phyloP scores from a whole-genome alignment of 2,113 vertebrate genomes.

The Engystomops pustulosus region DNA sequence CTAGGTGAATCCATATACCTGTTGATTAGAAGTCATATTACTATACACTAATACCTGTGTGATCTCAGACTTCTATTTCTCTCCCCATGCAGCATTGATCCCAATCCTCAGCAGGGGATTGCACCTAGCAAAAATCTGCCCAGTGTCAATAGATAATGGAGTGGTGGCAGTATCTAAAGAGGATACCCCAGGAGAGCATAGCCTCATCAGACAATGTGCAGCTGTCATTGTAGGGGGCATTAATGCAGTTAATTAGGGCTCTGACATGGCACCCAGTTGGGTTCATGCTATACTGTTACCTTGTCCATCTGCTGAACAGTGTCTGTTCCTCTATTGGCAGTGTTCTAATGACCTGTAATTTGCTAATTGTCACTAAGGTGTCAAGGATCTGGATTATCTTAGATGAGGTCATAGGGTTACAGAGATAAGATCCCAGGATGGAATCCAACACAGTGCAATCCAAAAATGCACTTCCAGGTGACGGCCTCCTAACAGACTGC shows the following conservation, averaged over 20 bases:
- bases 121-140: conserved; percentile 4
- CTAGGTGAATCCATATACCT: background rate
- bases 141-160: conserved; percentile 20
- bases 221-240: conserved; percentile 30
- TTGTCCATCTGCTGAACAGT: background rate
- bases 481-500: background rate
- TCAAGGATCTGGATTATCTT: conserved; percentile 2
- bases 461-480: background rate
- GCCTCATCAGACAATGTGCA: conserved; percentile 10
- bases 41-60: too few relatives aligned
- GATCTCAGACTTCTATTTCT: background rate
- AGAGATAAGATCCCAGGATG: background rate
- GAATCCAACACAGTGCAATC: background rate
- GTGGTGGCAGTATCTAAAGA: background rate
- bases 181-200: conserved; percentile 9
- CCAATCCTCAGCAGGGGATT: background rate
- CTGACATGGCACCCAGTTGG: conserved; percentile 9
- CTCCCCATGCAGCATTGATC: background rate
- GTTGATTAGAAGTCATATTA: too few relatives aligned
- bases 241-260: conserved; percentile 6
- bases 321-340: too few relatives aligned
- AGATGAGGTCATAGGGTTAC: background rate
- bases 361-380: conserved; percentile 8
- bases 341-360: background rate
- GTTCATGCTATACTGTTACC: conserved; percentile 14